These are phyloP conservation scores for Thrips palmi DNA, from an alignment of 1,140 invertebrate genomes.

Conservation along the genomic window DNA sequence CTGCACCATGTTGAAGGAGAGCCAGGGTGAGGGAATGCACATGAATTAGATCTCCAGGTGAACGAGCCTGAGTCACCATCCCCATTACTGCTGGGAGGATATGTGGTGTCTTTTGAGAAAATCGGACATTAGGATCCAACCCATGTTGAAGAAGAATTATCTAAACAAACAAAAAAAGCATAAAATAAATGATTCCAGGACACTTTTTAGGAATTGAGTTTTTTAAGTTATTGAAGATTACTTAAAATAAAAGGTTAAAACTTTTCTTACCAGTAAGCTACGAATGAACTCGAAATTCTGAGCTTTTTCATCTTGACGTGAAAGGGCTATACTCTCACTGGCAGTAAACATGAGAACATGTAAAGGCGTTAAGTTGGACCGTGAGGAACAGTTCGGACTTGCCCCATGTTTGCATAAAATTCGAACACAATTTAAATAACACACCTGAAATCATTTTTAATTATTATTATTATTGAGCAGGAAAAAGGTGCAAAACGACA, in stretches of 20 bases:
- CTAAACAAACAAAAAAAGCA: no score
- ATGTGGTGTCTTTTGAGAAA: conserved; percentile 36
- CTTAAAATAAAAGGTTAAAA: no score
- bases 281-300: conserved; percentile 43
- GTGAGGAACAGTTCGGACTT: conserved; percentile 51
- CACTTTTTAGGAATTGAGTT: no score
- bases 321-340: conserved; percentile 36
- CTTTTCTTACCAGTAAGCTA: conserved; percentile 43
- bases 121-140: conserved; percentile 38
- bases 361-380: conserved; percentile 46
- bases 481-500: conserved; percentile 3
- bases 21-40: conserved; percentile 47
- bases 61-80: conserved; percentile 47
- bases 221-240: no score
- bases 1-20: conserved; percentile 34
- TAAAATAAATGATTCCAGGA: no score
- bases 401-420: conserved; percentile 47
- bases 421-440: conserved; percentile 51
- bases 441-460: conserved; percentile 34
- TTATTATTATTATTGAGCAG: background rate
- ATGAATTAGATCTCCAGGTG: conserved; percentile 40
- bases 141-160: conserved; percentile 46
- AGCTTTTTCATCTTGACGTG: conserved; percentile 32
- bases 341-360: conserved; percentile 55
- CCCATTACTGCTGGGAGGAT: conserved; percentile 46